Evolutionary conservation across 2,113 vertebrate species (phyloP).

Genomic region (Orcinus orca): DNA sequence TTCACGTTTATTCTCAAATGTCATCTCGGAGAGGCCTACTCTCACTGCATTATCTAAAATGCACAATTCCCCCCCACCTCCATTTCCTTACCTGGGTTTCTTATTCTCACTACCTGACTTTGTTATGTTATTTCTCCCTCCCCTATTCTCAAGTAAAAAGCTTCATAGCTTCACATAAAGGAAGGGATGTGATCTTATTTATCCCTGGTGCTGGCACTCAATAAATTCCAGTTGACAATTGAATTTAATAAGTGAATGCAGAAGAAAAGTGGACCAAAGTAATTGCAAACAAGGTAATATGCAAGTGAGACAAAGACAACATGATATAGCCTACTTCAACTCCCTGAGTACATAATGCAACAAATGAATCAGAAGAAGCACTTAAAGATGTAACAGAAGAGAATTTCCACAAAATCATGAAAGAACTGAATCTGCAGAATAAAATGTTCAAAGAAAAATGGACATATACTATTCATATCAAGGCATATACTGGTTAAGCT

Average conservation of each 20-base stretch:
- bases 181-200: slow-evolving; percentile 16
- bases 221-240: neutral
- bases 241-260: neutral
- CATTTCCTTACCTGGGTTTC: neutral
- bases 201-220: neutral
- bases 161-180: neutral
- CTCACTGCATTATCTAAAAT: neutral
- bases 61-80: neutral
- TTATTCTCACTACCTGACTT: neutral
- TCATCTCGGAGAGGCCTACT: neutral
- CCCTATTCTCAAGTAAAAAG: neutral
- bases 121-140: neutral
- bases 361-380: slow-evolving; percentile 1
- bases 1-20: neutral
- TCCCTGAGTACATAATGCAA: neutral
- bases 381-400: neutral
- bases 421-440: neutral
- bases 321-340: neutral
- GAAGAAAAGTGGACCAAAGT: slow-evolving; percentile 14
- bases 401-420: slow-evolving; percentile 18
- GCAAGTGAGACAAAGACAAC: neutral
- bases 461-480: neutral
- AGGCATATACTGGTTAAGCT: slow-evolving; percentile 2
- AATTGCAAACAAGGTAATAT: neutral
- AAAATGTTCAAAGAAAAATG: slow-evolving; percentile 33